A percentile compares a stretch with the other conserved stretches of the same genome.
Conservation (phyloP, 2,113 vertebrate species). For the Mionectes macconnelli region DNA sequence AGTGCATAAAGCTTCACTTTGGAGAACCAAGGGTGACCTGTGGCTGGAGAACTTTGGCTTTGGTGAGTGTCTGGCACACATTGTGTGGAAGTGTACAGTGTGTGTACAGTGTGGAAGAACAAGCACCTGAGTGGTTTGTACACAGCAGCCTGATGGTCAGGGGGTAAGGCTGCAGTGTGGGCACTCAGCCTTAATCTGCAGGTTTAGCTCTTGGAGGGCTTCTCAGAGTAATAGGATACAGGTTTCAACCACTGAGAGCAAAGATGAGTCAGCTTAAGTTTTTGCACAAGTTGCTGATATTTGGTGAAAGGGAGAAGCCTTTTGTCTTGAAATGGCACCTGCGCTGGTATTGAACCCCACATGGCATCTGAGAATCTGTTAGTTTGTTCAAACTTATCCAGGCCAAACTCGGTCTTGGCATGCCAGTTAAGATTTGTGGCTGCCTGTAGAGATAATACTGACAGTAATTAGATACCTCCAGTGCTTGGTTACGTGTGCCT, state of each 20-base stretch:
- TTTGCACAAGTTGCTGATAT: background rate
- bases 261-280: background rate
- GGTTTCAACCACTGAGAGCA: background rate
- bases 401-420: background rate
- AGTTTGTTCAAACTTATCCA: background rate
- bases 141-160: background rate
- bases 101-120: background rate
- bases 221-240: background rate
- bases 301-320: background rate
- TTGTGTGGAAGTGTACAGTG: no score
- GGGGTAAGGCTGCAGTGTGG: background rate
- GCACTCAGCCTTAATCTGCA: background rate
- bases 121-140: background rate
- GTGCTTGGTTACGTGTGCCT: background rate
- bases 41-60: background rate
- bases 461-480: background rate
- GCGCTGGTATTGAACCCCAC: background rate
- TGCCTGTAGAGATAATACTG: background rate
- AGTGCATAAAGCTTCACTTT: background rate
- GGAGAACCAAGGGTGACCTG: background rate
- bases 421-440: background rate
- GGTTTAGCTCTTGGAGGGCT: background rate
- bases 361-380: background rate
- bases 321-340: background rate
- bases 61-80: background rate